phyloP scores from a whole-genome alignment of 2,797 vertebrate genomes.

The Mormyrops boulengeri region DNA sequence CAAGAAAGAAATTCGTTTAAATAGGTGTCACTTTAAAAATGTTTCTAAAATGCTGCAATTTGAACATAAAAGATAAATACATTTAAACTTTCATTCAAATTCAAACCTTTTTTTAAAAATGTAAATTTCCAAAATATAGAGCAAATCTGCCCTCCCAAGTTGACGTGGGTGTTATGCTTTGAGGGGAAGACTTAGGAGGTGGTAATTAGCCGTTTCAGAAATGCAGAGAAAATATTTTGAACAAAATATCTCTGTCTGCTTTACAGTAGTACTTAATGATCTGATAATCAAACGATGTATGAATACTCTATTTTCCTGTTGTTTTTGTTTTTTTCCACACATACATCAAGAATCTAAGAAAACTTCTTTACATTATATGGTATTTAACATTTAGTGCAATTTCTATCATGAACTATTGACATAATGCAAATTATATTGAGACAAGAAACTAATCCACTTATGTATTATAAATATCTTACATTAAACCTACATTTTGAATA shows the following conservation, averaged over 20 bases:
- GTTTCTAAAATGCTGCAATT: neutral
- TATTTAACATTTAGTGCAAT: neutral
- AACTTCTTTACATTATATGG: neutral
- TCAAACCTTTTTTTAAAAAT: neutral
- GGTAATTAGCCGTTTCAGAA: neutral
- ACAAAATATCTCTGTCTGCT: neutral
- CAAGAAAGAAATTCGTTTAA: neutral
- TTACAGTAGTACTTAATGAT: slow-evolving; percentile 7
- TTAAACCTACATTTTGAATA: neutral
- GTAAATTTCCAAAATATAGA: neutral
- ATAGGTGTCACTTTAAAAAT: neutral
- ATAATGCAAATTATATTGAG: neutral
- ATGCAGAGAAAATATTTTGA: neutral
- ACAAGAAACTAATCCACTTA: neutral
- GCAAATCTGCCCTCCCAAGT: neutral
- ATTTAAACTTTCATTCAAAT: neutral
- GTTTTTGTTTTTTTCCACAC: neutral
- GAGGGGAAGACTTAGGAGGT: slow-evolving; percentile 5
- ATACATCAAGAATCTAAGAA: neutral
- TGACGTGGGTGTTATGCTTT: neutral
- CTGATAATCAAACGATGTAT: neutral
- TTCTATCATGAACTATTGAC: neutral
- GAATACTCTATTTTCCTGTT: neutral
- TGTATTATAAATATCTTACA: neutral
- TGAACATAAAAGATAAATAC: neutral